These are phyloP conservation scores for Brachypalpus laphriformis DNA, from an alignment of 2,888 invertebrate species.

Conservation along the genomic window DNA sequence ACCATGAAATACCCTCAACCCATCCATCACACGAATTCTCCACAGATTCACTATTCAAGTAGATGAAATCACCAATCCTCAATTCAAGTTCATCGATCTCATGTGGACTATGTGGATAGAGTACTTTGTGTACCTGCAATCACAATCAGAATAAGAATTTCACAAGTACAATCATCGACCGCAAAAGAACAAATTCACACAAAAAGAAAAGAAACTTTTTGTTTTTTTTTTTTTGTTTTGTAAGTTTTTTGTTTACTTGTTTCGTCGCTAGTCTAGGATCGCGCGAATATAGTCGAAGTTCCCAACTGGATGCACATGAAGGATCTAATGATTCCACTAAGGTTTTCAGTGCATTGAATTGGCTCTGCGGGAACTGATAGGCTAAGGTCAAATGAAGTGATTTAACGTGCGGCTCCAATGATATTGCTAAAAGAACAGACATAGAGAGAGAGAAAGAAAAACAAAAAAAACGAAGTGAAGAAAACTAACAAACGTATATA, in stretches of 20 bases:
- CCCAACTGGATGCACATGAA: constrained; percentile 89
- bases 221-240: background rate
- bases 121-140: constrained; percentile 88
- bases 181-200: background rate
- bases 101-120: constrained; percentile 89
- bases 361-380: constrained; percentile 91
- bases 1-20: constrained; percentile 88
- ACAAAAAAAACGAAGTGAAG: constrained; percentile 73
- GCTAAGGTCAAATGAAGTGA: constrained; percentile 94
- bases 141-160: constrained; percentile 17
- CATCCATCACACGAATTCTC: constrained; percentile 92
- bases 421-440: constrained; percentile 85
- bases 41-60: constrained; percentile 89
- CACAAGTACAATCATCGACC: background rate
- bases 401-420: constrained; percentile 91
- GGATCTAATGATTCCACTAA: constrained; percentile 90
- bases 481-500: constrained; percentile 54
- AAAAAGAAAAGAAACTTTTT: background rate
- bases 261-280: constrained; percentile 89
- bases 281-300: constrained; percentile 93
- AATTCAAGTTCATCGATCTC: constrained; percentile 93
- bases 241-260: constrained; percentile 64
- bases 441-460: constrained; percentile 60
- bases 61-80: constrained; percentile 93
- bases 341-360: constrained; percentile 88